Conservation (phyloP, 2,888 invertebrate species). For the Alloscopus bannaensis region DNA sequence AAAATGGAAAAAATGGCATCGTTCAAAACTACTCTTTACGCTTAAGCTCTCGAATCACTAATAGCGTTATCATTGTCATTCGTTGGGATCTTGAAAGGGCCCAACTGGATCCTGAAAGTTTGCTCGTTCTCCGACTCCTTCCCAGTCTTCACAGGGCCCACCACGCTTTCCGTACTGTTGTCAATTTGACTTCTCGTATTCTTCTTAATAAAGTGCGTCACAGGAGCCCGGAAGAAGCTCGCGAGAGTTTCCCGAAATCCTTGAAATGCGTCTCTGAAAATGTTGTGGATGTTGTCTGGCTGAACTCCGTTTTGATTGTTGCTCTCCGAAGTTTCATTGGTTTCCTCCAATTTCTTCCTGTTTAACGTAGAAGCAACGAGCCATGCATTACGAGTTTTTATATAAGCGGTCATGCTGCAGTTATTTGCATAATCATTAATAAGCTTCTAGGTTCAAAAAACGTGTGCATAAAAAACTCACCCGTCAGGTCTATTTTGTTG, state of each 20-base stretch:
- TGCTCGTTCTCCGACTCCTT: conserved; percentile 28
- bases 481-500: conserved; percentile 20
- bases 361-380: background rate
- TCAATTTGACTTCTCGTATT: conserved; percentile 26
- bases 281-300: conserved; percentile 32
- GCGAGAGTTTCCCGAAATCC: conserved; percentile 59
- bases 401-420: too few relatives aligned
- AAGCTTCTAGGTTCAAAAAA: too few relatives aligned
- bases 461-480: too few relatives aligned
- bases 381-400: too few relatives aligned
- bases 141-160: conserved; percentile 31
- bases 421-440: too few relatives aligned
- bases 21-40: too few relatives aligned
- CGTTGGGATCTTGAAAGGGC: background rate
- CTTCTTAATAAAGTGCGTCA: conserved; percentile 49
- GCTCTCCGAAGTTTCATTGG: conserved; percentile 28
- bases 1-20: too few relatives aligned
- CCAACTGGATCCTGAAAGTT: conserved; percentile 44
- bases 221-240: conserved; percentile 58
- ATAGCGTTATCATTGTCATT: conserved; percentile 17
- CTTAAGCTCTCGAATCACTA: conserved; percentile 17
- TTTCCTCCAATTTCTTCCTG: conserved; percentile 22
- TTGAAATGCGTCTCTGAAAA: conserved; percentile 58
- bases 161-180: conserved; percentile 44
- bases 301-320: conserved; percentile 1